Evolutionary conservation across 2,888 invertebrate genomes (phyloP).

Genomic region (Drosophila colorata): DNA sequence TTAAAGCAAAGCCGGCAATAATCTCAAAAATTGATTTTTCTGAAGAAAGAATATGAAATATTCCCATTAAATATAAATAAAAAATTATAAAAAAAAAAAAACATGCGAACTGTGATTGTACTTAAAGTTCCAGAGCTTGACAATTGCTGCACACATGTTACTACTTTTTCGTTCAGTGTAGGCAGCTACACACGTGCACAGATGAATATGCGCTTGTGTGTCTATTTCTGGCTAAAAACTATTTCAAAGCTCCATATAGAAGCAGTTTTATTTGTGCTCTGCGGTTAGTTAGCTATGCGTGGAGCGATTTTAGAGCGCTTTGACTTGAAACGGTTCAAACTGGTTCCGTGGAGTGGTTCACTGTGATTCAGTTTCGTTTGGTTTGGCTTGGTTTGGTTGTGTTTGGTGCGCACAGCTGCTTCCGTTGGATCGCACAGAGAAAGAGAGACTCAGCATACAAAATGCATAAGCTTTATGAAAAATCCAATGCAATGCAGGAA

Average conservation of each 20-base stretch:
- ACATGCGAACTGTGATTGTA: too few relatives aligned
- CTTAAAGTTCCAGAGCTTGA: too few relatives aligned
- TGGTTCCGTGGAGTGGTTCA: constrained; percentile 23
- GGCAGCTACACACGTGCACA: not conserved
- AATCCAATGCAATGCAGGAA: constrained; percentile 63
- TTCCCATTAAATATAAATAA: too few relatives aligned
- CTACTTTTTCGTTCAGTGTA: constrained; percentile 12
- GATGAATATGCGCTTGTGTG: constrained; percentile 6
- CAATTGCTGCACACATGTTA: too few relatives aligned
- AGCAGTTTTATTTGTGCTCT: constrained; percentile 64
- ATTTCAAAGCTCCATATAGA: constrained; percentile 47
- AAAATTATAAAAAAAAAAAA: too few relatives aligned
- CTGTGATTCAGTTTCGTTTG: constrained; percentile 5
- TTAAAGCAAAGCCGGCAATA: too few relatives aligned
- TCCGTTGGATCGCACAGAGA: constrained; percentile 20
- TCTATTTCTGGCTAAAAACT: constrained; percentile 42
- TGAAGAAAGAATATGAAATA: too few relatives aligned
- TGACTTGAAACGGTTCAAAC: constrained; percentile 25
- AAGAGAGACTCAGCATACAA: constrained; percentile 42
- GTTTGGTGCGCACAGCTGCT: constrained; percentile 27
- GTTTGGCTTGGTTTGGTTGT: not conserved
- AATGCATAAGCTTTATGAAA: constrained; percentile 72
- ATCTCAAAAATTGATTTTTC: too few relatives aligned
- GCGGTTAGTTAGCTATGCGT: constrained; percentile 68
- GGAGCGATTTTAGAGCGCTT: constrained; percentile 36